Conservation (phyloP, 1,140 invertebrate species). For the Platorchestia sp. region DNA sequence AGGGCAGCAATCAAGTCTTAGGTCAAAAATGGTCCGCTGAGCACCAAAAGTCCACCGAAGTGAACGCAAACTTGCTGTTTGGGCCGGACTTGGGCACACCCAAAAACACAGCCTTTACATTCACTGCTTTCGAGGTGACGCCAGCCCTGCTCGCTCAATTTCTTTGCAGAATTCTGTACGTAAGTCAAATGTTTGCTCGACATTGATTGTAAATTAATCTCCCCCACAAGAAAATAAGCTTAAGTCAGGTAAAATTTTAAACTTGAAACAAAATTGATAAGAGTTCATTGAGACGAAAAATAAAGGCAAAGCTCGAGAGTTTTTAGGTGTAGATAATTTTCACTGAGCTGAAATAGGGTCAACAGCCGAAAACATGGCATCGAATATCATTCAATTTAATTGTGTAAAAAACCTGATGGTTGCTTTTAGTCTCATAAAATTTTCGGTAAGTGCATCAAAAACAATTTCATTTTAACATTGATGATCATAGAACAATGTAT, state of each 20-base stretch:
- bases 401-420: no score
- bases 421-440: no score
- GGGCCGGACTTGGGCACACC: background rate
- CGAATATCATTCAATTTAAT: no score
- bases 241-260: background rate
- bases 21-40: constrained; percentile 23
- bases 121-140: constrained; percentile 16
- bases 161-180: background rate
- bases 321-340: background rate
- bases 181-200: background rate
- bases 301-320: background rate
- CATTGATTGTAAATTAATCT: background rate
- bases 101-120: constrained; percentile 11
- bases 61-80: constrained; percentile 41
- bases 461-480: no score
- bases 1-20: constrained; percentile 38
- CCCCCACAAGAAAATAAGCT: background rate
- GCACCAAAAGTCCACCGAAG: background rate
- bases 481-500: no score
- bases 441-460: no score
- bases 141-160: background rate
- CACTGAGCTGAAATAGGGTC: background rate
- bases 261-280: background rate
- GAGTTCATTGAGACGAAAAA: background rate
- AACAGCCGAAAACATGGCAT: no score